phyloP scores from a whole-genome alignment of 1,140 invertebrate species.

The Halesus radiatus region DNA sequence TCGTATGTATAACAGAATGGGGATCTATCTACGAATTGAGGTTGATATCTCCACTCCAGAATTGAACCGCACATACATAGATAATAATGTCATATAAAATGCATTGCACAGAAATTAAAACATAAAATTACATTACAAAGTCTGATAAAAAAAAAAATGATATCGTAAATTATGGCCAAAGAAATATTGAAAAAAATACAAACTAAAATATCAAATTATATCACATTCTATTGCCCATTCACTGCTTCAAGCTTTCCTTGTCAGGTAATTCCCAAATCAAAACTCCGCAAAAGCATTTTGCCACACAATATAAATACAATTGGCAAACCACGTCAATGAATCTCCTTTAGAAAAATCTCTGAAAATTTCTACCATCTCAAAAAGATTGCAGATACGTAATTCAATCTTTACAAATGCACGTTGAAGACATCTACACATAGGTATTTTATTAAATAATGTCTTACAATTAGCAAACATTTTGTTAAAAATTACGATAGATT shows the following conservation, averaged over 20 bases:
- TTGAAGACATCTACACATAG: too few relatives aligned
- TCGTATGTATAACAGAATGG: too few relatives aligned
- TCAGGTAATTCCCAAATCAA: background rate
- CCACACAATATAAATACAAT: background rate
- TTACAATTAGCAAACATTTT: too few relatives aligned
- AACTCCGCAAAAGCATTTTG: too few relatives aligned
- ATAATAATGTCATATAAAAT: background rate
- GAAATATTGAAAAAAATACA: background rate
- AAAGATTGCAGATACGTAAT: background rate
- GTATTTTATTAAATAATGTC: too few relatives aligned
- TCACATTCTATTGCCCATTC: constrained; percentile 26
- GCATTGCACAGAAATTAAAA: background rate
- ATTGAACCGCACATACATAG: too few relatives aligned
- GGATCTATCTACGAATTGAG: too few relatives aligned
- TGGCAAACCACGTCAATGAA: background rate
- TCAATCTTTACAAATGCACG: too few relatives aligned
- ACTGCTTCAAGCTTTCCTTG: background rate
- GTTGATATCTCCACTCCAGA: too few relatives aligned
- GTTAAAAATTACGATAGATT: too few relatives aligned
- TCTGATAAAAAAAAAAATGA: background rate
- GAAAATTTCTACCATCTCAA: background rate
- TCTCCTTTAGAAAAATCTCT: background rate
- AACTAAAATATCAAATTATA: constrained; percentile 35
- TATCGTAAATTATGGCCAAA: constrained; percentile 8
- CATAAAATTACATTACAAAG: constrained; percentile 8